Evolutionary conservation across 2,113 vertebrate genomes (phyloP), one percentile per base, ranked within the genome.

Genomic region (Anser cygnoides): DNA sequence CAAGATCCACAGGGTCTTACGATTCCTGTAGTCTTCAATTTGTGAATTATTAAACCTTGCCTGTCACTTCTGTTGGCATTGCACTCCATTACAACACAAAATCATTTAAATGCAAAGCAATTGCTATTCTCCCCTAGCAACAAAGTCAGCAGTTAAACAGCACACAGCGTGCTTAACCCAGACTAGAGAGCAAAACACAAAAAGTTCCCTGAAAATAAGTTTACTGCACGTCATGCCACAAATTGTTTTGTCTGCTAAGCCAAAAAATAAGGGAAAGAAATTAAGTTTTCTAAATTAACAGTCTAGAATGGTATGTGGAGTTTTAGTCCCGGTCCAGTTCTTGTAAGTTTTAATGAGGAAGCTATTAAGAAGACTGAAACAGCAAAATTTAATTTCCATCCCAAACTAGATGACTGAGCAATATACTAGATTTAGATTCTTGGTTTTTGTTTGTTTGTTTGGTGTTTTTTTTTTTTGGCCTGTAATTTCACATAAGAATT

Each of bases 21-120:
- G 31, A 81, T 25, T 74, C n/a, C 41, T 62, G 7, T 31, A 16
- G 71, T 66, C 65, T 80, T 68, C 39, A 61, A 15, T 37, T 74
- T 37, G 41, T 84, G 65, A 89, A 91, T 91, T 84, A 92, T 81
- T 95, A 76, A 92, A 85, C 83, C 29, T 63, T 41, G 46, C 29
- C 80, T 67, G 52, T 82, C 77, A 72, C 46, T 89, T 70, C 25
- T 54, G 65, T 58, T 78, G 65, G 49, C 0, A 0, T 31, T 8
- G 2, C 49, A 77, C 35, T 35, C n/a, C 26, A 50, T 55, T 33
- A 74, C 41, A 70, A 68, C 31, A 67, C 3, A 37, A 84, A 74
- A 76, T 23, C n/a, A 77, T n/a, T n/a, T 73, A 84, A 81, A 87
- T 18, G 21, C 44, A 87, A 82, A 94, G 25, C 77, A 91, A 71